Evolutionary conservation across 1,140 invertebrate species (phyloP), one percentile per base, ranked within the genome.

Genomic region (Ceratosolen fusciceps): DNA sequence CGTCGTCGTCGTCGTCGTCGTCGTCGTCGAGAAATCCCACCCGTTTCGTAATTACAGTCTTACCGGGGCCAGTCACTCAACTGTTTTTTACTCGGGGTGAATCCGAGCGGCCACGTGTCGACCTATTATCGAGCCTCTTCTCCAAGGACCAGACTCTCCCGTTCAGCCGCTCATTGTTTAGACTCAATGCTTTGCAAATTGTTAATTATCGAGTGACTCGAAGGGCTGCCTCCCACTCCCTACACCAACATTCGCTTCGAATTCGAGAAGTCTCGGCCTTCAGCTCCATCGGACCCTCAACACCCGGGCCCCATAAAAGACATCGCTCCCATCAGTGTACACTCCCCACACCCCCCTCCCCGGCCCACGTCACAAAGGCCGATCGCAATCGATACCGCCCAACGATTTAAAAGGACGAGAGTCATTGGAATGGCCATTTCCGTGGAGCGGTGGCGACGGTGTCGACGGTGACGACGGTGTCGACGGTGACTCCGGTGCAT

Each of bases 141-240:
- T 49, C 68, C 29, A 39, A 29, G 24, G 26, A 60, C 26, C 2
- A 14, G 14, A 60, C 1, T 9, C 12, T 29, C 26, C 31, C 29
- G 19, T 62, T 62, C 29, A 29, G 58, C 24, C 29, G 58, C 26
- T 26, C 26, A 71, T 73, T 79, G 77, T 79, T 79, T 79, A 49
- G 24, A 39, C 26, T 74, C 70, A 74, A 79, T 74, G 26, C 56
- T 7, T 16, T 52, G 52, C 76, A 62, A 62, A 78, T 78, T 78
- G 76, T 78, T 67, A 78, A 72, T 78, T 60, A 71, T 65, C 26
- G 39, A n/a, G 21, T 19, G 24, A 49, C 49, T 65, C 7, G 21
- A 10, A 49, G n/a, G n/a, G n/a, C n/a, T n/a, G n/a, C n/a, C n/a
- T n/a, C n/a, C n/a, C n/a, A n/a, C n/a, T n/a, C n/a, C n/a, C n/a